Evolutionary conservation across 2,888 invertebrate species (phyloP), one percentile per base, ranked within the genome.

Genomic region (Orgyia antiqua): DNA sequence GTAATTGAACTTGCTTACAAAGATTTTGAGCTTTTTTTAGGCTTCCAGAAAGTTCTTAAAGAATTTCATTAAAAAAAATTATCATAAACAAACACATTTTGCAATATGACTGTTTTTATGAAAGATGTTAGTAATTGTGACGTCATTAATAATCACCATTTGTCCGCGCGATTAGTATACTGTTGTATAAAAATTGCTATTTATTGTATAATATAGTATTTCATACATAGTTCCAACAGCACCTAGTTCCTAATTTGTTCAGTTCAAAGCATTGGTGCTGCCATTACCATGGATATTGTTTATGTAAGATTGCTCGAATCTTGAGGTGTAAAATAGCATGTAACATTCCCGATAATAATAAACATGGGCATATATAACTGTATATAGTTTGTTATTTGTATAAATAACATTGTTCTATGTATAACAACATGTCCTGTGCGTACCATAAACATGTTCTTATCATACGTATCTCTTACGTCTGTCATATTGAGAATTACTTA

Each of bases 171-270:
- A n/a, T n/a, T n/a, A n/a, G n/a, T n/a, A n/a, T n/a, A n/a, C n/a
- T n/a, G n/a, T n/a, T n/a, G n/a, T 55, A 45, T 48, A 44, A 46
- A 36, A 52, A 44, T 54, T 33, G 39, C 41, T 54, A 45, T 47
- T n/a, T 45, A 44, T 49, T 42, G 39, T 49, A 51, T 51, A 35
- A 32, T 36, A 38, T 35, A 42, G 30, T 37, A 36, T 39, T 24
- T 21, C 24, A 24, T 19, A 19, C 10, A 18, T 29, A 10, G 26
- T 29, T 10, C 23, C 45, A 39, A 34, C 37, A 60, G 61, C 65
- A 59, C 66, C 67, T 57, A 59, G 73, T 74, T 75, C 74, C 75
- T 74, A 72, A 50, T 57, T 21, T 20, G 31, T 45, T 63, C 51
- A 40, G 49, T 59, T 56, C 40, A 39, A 42, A 44, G 39, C 51